phyloP scores from a whole-genome alignment of 2,888 invertebrate species.

The Microplitis manilae region DNA sequence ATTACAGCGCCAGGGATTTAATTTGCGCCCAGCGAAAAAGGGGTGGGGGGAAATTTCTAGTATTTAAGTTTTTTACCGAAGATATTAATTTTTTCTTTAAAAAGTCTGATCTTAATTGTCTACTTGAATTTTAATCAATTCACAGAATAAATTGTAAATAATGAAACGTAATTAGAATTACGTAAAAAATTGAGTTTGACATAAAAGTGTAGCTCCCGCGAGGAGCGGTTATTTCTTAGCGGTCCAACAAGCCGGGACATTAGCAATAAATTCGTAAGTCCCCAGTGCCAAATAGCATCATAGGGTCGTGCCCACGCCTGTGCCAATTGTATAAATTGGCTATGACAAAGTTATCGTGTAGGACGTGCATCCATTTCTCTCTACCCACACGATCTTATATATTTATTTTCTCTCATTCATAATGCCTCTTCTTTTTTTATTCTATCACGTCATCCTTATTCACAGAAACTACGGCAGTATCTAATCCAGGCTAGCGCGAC shows the following conservation, averaged over 20 bases:
- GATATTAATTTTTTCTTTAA: too few relatives aligned
- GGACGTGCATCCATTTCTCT: conserved; percentile 26
- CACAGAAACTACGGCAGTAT: not conserved
- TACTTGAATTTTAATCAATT: too few relatives aligned
- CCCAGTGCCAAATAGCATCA: conserved; percentile 65
- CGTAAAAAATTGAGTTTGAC: not conserved
- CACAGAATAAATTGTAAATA: too few relatives aligned
- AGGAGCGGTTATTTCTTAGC: conserved; percentile 40
- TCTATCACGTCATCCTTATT: conserved; percentile 36
- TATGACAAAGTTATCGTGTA: conserved; percentile 70
- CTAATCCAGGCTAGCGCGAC: not conserved
- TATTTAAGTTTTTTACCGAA: too few relatives aligned
- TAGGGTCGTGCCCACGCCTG: conserved; percentile 48
- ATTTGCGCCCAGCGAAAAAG: too few relatives aligned
- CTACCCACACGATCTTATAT: conserved; percentile 2
- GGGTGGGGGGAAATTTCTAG: too few relatives aligned
- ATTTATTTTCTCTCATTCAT: conserved; percentile 2
- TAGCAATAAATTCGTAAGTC: conserved; percentile 69
- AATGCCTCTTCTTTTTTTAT: not conserved
- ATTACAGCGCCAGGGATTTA: too few relatives aligned
- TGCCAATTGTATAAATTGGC: conserved; percentile 71
- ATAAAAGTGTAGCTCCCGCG: conserved; percentile 15
- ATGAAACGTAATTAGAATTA: too few relatives aligned
- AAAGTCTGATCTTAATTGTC: too few relatives aligned
- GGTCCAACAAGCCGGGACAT: conserved; percentile 49